These are phyloP conservation scores for Zeus faber DNA, from an alignment of 2,113 vertebrate species.

Conservation along the genomic window DNA sequence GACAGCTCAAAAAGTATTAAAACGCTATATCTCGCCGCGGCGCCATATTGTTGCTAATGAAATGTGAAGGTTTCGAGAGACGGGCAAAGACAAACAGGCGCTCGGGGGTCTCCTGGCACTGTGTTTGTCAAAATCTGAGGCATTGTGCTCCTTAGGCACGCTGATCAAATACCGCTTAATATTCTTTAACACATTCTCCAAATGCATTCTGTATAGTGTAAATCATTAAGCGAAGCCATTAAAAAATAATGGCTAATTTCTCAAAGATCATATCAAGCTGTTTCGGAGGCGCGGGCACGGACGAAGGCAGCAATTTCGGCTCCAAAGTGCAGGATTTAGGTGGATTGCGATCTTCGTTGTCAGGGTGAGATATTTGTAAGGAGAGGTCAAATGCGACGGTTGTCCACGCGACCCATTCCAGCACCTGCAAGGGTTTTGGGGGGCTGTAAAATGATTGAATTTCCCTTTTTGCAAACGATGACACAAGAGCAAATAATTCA, in stretches of 20 bases:
- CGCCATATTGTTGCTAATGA: slow-evolving; percentile 54
- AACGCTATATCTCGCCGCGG: slow-evolving; percentile 48
- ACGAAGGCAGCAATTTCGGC: slow-evolving; percentile 42
- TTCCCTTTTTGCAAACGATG: slow-evolving; percentile 29
- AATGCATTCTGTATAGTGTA: slow-evolving; percentile 51
- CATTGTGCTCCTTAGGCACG: slow-evolving; percentile 45
- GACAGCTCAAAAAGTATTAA: slow-evolving; percentile 54
- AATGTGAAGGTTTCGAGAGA: slow-evolving; percentile 60
- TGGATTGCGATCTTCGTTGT: slow-evolving; percentile 23
- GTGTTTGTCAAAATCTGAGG: slow-evolving; percentile 56
- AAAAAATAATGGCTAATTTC: slow-evolving; percentile 45
- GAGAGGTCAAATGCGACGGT: too few species aligned
- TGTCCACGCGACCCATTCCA: too few species aligned
- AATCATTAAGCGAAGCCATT: slow-evolving; percentile 36
- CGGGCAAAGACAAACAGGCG: slow-evolving; percentile 56
- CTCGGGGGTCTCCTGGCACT: slow-evolving; percentile 37
- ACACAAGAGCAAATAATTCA: slow-evolving; percentile 9
- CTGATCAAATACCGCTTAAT: slow-evolving; percentile 58
- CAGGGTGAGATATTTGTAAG: slow-evolving; percentile 59
- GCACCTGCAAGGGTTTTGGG: too few species aligned
- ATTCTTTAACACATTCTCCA: slow-evolving; percentile 54
- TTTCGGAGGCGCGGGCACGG: slow-evolving; percentile 28
- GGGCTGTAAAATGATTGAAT: too few species aligned
- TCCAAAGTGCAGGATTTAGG: slow-evolving; percentile 44
- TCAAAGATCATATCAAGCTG: slow-evolving; percentile 36